Evolutionary conservation across 2,797 vertebrate species (phyloP), one percentile per base, ranked within the genome.

Genomic region (Neosilurus mollespiculum): DNA sequence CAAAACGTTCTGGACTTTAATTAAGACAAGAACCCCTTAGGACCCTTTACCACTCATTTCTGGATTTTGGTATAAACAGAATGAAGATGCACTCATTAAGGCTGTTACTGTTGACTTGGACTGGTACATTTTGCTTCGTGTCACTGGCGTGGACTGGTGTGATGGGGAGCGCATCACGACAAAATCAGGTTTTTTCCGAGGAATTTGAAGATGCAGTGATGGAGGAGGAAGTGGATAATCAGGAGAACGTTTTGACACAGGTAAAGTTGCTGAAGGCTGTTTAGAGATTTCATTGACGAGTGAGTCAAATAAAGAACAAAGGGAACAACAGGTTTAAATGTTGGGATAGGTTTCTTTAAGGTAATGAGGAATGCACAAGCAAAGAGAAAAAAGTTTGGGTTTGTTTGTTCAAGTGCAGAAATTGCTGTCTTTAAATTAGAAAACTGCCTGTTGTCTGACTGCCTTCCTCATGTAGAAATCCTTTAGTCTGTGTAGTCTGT

Each of bases 221-320:
- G 91, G 94, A 96, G 83, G 95, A 96, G 3, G 96, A 97, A 87
- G 87, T 93, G 82, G 96, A 97, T 89, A 97, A 97, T 90, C 96
- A 97, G 81, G 96, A 97, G 91, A 98, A 96, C 87, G 89, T 97
- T 83, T 89, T 97, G 22, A 96, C 95, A 24, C 96, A 98, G 96
- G 96, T 97, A 91, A 76, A 34, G 30, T 61, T 61, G n/a, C 34
- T 59, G 30, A 70, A 70, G 30, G 15, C 16, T 34, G 24, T 61
- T 43, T 61, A 51, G 9, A 51, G 37, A 78, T 62, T 62, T 62
- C 34, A 24, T 0, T 77, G 7, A 12, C 11, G 3, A 24, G 9
- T 62, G 58, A 9, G 1, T 49, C 22, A 26, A 24, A 43, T 22
- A 22, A 61, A 18, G 16, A 34, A 56, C 24, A 53, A 59, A 34